Percentiles rank a stretch among this genome's conserved stretches.
phyloP scores from a whole-genome alignment of 2,113 vertebrate species.

The Salvelinus alpinus region DNA sequence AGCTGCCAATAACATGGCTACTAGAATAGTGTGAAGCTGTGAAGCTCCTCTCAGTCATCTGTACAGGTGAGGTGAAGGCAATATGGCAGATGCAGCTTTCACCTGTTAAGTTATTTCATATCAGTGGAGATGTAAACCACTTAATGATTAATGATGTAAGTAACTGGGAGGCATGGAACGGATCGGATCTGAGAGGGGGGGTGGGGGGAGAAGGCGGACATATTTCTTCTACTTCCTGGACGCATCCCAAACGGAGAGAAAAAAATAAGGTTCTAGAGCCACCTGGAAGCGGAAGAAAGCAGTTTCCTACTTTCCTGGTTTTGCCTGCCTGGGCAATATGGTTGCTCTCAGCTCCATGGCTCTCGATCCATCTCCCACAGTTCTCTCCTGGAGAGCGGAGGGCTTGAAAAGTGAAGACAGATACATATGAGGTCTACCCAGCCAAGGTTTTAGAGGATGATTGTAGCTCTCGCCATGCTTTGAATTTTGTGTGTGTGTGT shows the following conservation, averaged over 20 bases:
- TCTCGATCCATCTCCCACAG: constrained; percentile 74
- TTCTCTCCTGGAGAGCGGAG: constrained; percentile 69
- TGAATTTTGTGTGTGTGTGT: constrained; percentile 29
- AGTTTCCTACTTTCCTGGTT: constrained; percentile 62
- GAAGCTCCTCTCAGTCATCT: neutral
- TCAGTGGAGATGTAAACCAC: too few species aligned
- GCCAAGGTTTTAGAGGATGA: constrained; percentile 77
- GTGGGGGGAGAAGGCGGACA: constrained; percentile 20
- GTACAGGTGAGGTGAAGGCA: neutral
- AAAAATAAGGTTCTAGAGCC: constrained; percentile 40
- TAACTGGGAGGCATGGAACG: constrained; percentile 1
- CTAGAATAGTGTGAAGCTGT: constrained; percentile 24
- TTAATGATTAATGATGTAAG: constrained; percentile 77
- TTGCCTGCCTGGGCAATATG: constrained; percentile 67
- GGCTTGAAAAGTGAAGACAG: constrained; percentile 78
- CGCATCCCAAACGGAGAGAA: constrained; percentile 66
- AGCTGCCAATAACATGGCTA: constrained; percentile 51
- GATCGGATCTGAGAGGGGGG: too few species aligned
- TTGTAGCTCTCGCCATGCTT: constrained; percentile 71
- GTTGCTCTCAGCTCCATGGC: constrained; percentile 67
- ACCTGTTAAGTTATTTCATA: too few species aligned
- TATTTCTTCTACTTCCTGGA: constrained; percentile 59
- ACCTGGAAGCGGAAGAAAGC: constrained; percentile 80
- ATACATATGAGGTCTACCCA: constrained; percentile 70
- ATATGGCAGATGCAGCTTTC: neutral